These are phyloP conservation scores for Polymixis lichenea DNA, from an alignment of 2,888 invertebrate genomes.

Conservation along the genomic window DNA sequence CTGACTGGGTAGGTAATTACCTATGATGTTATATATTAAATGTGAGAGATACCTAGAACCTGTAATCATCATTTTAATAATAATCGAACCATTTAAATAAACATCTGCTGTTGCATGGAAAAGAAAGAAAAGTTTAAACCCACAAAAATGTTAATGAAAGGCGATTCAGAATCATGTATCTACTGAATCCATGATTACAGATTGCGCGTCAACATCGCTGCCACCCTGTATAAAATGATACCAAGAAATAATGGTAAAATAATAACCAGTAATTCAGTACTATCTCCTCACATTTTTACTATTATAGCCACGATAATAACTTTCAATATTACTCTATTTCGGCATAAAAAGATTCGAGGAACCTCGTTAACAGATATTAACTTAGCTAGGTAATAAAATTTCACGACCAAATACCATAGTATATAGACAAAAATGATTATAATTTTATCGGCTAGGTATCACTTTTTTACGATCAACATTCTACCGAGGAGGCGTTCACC, in stretches of 20 bases:
- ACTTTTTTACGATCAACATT: conserved; percentile 63
- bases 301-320: conserved; percentile 45
- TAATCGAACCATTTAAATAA: no score
- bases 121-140: no score
- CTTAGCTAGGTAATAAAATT: conserved; percentile 55
- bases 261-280: conserved; percentile 26
- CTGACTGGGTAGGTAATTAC: not conserved
- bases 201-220: no score
- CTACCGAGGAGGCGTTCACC: conserved; percentile 52
- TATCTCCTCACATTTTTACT: conserved; percentile 36
- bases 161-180: no score
- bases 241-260: conserved; percentile 21
- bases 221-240: not conserved
- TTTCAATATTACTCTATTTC: conserved; percentile 48
- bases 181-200: no score
- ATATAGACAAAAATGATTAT: conserved; percentile 60
- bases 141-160: no score
- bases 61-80: no score
- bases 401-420: conserved; percentile 57
- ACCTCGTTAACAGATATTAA: conserved; percentile 63
- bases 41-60: not conserved
- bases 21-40: not conserved
- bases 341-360: conserved; percentile 56
- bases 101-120: no score
- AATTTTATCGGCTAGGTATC: conserved; percentile 58